phyloP scores from a whole-genome alignment of 2,888 invertebrate species.

The Uropetala carovei region DNA sequence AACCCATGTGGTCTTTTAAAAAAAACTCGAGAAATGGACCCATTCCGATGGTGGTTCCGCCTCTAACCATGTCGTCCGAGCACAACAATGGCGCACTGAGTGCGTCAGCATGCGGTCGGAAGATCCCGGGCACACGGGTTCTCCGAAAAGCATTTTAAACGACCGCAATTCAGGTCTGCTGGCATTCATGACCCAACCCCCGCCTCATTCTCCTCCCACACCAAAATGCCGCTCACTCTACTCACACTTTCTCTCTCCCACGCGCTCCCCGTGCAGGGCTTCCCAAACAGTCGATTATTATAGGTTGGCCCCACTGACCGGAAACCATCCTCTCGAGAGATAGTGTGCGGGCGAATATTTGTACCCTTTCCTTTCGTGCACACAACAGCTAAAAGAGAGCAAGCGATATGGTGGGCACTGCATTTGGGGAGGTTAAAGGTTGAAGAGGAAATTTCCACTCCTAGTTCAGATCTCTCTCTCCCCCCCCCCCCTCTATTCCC shows the following conservation, averaged over 20 bases:
- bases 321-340: constrained; percentile 30
- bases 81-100: not conserved
- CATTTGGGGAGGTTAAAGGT: not conserved
- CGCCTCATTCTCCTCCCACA: not conserved
- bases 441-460: constrained; percentile 27
- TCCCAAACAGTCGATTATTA: not conserved
- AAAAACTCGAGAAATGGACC: not conserved
- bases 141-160: constrained; percentile 21
- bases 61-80: not conserved
- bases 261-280: not conserved
- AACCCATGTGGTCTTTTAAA: not conserved
- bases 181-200: not conserved
- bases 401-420: not conserved
- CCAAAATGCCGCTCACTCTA: not conserved
- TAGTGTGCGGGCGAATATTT: not conserved
- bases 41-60: not conserved
- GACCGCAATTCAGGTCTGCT: not conserved
- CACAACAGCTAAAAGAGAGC: not conserved
- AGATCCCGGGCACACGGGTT: constrained; percentile 14
- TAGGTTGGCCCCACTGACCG: constrained; percentile 21
- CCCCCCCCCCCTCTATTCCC: not conserved
- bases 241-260: too few species aligned
- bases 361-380: not conserved
- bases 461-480: not conserved
- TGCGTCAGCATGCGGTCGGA: constrained; percentile 3